phyloP scores from a whole-genome alignment of 30 jellyfish, hydroid and myxozoan species.

The Rhopilema esculentum region DNA sequence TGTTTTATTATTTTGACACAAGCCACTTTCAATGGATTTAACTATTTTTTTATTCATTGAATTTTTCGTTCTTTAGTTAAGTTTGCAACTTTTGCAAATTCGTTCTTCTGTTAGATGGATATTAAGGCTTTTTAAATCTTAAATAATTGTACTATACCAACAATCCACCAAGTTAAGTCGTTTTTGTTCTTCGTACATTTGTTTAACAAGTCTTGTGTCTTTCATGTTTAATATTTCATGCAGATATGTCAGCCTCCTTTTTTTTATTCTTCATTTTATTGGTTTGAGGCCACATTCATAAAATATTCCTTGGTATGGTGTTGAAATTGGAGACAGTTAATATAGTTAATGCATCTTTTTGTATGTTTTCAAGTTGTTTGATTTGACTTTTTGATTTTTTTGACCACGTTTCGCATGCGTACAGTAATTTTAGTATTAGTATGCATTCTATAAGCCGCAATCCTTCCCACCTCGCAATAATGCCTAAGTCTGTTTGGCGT shows the following conservation, averaged over 20 bases:
- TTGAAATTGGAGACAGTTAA: slow-evolving; percentile 13
- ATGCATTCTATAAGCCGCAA: slow-evolving; percentile 16
- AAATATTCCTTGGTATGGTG: slow-evolving; percentile 9
- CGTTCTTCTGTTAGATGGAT: slow-evolving; percentile 25
- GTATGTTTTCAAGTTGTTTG: no score
- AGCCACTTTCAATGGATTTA: background rate
- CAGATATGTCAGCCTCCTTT: slow-evolving; percentile 11
- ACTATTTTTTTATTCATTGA: background rate
- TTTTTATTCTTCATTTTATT: background rate
- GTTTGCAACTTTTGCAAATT: background rate
- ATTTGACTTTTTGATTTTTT: background rate
- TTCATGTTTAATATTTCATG: slow-evolving; percentile 2
- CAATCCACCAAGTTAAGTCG: slow-evolving; percentile 23
- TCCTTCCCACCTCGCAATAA: no score
- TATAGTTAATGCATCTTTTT: no score
- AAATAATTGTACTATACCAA: slow-evolving; percentile 6
- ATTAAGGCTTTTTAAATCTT: slow-evolving; percentile 21
- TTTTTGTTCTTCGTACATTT: slow-evolving; percentile 25
- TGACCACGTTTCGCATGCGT: slow-evolving; percentile 45
- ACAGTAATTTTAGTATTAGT: slow-evolving; percentile 14
- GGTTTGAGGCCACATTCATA: slow-evolving; percentile 6
- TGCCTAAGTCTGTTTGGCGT: no score
- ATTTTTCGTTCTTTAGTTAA: background rate
- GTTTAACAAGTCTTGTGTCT: slow-evolving; percentile 38
- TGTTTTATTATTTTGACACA: background rate